Base-by-base conservation (phyloP, 2,797 vertebrate genomes). In the Zalophus californianus region DNA sequence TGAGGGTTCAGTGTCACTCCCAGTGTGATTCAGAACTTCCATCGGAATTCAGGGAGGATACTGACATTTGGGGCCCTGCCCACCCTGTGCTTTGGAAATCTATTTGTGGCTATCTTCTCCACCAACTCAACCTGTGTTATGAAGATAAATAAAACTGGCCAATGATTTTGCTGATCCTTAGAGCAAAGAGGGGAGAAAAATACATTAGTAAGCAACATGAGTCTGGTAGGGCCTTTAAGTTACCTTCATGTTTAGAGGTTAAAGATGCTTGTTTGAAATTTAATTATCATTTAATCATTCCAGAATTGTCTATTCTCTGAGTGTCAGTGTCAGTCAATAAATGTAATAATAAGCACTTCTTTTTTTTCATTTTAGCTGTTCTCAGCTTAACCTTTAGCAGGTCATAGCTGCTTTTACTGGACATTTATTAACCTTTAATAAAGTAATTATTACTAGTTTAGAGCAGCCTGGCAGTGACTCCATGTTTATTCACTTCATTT, bases 281-380 rank as follows among this genome's bases (percentile, higher is more conserved):
- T 96, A 97, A 96, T 97, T 96, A 92, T 82, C 72, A 96, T 86
- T 94, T 90, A 96, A 72, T 97, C 73, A 92, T 92, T 91, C 18
- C 62, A 92, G 56, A 96, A 96, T 27, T 94, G 50, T 95, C 85
- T 92, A 13, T 66, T 88, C 54, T 92, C 41, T 44, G 60, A 95
- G 68, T 96, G 54, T 82, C 50, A 96, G 58, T 85, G 87, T 88
- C 73, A 80, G 48, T 93, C 58, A 97, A 94, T 96, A 94, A 92
- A 94, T 72, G 41, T 44, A 95, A 85, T 90, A 70, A 96, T 90
- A 38, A 83, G 11, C 8, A 62, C 44, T 93, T 95, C 95, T 27
- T 83, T 48, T 82, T 91, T 82, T 89, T 78, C 11, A 95, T 83
- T 96, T 94, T 82, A 91, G 54, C 70, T 94, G 32, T 72, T 95